Conservation (phyloP, 2,113 vertebrate genomes). For the Grus americana region DNA sequence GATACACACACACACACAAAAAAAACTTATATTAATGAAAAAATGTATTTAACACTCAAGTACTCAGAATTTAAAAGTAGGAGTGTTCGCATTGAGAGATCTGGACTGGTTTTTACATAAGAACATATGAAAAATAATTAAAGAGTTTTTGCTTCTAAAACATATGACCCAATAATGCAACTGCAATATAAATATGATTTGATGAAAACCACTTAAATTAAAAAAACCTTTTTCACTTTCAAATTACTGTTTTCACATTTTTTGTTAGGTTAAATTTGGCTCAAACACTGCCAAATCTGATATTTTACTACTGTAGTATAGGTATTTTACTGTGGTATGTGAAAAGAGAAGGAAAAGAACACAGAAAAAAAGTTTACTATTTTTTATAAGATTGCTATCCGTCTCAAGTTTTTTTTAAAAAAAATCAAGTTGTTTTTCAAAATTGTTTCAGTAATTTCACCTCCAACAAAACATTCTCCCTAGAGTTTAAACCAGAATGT, state of each 20-base stretch:
- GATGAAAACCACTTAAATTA: neutral
- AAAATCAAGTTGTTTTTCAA: neutral
- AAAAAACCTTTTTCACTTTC: neutral
- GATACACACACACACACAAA: fast-evolving
- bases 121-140: neutral
- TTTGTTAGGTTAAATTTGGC: neutral
- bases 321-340: neutral
- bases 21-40: neutral
- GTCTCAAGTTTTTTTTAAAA: neutral
- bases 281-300: neutral
- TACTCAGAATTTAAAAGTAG: neutral
- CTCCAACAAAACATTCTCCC: neutral
- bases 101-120: neutral
- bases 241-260: neutral
- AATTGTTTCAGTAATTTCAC: neutral
- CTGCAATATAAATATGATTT: neutral
- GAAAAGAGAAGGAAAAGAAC: neutral
- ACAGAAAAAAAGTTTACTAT: neutral
- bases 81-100: fast-evolving
- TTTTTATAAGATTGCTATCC: neutral
- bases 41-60: neutral
- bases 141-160: neutral
- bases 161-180: neutral
- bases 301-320: neutral
- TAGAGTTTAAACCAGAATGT: neutral